A percentile compares a stretch with the other conserved stretches of the same genome.
phyloP scores from a whole-genome alignment of 2,113 vertebrate species.

The Microcebus jonahi region DNA sequence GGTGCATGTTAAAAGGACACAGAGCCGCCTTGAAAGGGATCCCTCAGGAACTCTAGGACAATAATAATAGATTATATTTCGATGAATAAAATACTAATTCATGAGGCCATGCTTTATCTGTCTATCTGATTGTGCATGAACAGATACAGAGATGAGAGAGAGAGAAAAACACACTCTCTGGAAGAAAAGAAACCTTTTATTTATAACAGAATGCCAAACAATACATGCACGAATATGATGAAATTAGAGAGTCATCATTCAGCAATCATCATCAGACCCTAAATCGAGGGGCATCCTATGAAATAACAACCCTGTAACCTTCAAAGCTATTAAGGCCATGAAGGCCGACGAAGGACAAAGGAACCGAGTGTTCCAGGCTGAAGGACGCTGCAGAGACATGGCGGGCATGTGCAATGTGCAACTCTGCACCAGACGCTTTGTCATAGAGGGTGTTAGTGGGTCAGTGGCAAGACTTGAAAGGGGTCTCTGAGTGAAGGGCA shows the following conservation, averaged over 20 bases:
- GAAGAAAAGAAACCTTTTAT: background rate
- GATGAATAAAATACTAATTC: background rate
- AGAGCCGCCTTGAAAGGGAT: background rate
- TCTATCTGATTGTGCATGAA: background rate
- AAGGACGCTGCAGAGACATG: background rate
- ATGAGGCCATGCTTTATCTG: background rate
- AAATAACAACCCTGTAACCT: background rate
- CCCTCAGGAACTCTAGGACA: background rate
- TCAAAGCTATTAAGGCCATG: background rate
- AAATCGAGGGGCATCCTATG: background rate
- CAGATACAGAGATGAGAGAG: background rate
- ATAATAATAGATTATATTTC: background rate
- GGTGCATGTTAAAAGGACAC: background rate
- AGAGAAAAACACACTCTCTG: background rate
- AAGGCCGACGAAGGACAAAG: background rate
- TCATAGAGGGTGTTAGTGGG: background rate
- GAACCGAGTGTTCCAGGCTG: background rate
- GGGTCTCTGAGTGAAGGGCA: background rate
- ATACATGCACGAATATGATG: background rate
- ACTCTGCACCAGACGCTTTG: background rate
- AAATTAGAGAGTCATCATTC: background rate
- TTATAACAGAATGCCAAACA: background rate
- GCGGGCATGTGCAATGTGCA: accelerated
- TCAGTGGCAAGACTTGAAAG: background rate
- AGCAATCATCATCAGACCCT: background rate